A percentile compares a stretch with the other conserved stretches of the same genome.
phyloP scores from a whole-genome alignment of 2,113 vertebrate genomes.

The Melierax canorus region DNA sequence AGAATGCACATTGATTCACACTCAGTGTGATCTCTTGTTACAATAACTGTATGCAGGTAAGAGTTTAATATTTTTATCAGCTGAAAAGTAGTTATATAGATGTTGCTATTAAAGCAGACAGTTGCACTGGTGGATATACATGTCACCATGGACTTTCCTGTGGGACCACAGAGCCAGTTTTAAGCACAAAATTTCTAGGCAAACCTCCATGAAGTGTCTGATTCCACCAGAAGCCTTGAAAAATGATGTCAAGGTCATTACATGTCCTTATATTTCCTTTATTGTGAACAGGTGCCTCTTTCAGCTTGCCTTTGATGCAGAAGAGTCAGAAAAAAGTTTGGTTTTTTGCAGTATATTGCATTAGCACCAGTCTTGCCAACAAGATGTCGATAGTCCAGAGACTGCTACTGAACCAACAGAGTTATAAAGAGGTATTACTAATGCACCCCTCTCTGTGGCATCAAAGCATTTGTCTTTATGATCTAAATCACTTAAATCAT shows the following conservation, averaged over 20 bases:
- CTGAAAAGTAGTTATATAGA: not conserved
- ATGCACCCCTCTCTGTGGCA: not conserved
- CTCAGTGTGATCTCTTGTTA: not conserved
- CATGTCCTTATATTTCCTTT: not conserved
- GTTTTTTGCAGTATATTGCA: not conserved
- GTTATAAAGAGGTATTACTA: slow-evolving; percentile 9
- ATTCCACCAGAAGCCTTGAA: not conserved
- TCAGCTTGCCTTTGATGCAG: not conserved
- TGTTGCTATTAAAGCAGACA: not conserved
- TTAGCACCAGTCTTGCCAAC: not conserved
- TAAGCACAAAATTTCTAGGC: not conserved
- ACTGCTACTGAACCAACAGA: not conserved
- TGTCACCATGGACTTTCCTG: not conserved
- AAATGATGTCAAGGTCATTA: not conserved
- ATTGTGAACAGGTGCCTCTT: not conserved
- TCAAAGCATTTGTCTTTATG: slow-evolving; percentile 5
- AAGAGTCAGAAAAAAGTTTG: not conserved
- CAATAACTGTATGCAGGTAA: not conserved
- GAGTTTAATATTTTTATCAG: not conserved
- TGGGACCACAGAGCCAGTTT: not conserved
- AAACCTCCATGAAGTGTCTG: not conserved
- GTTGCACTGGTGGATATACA: too few relatives aligned
- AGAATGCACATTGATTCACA: not conserved
- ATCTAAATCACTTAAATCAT: not conserved
- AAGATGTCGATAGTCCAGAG: slow-evolving; percentile 23